Evolutionary conservation across 2,113 vertebrate species (phyloP).

Genomic region (Bungarus multicinctus): DNA sequence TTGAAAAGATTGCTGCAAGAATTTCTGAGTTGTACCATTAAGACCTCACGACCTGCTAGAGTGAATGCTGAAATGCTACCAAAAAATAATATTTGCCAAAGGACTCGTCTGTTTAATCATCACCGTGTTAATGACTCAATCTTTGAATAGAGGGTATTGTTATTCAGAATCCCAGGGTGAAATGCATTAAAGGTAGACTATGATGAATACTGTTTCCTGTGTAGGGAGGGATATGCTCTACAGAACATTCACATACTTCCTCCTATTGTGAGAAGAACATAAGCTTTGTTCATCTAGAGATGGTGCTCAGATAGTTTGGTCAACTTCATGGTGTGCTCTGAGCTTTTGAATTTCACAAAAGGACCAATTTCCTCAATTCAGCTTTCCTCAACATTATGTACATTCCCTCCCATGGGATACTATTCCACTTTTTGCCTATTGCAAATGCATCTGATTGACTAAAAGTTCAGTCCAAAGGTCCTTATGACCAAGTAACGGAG

Average conservation of each 20-base stretch:
- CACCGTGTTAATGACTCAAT: background rate
- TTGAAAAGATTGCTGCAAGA: background rate
- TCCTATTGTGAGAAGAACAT: background rate
- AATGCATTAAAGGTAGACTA: background rate
- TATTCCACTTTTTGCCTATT: background rate
- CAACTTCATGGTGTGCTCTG: background rate
- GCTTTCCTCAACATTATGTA: too few species aligned
- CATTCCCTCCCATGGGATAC: background rate
- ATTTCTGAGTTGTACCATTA: background rate
- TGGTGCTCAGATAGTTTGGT: background rate
- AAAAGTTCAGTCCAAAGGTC: background rate
- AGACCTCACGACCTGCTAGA: background rate
- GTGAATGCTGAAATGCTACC: background rate
- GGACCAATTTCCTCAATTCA: background rate
- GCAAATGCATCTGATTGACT: background rate
- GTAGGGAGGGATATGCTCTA: background rate
- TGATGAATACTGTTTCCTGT: background rate
- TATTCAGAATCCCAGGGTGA: background rate
- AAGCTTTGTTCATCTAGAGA: too few species aligned
- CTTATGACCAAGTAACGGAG: background rate
- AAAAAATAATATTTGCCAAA: background rate
- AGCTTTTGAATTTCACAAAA: background rate
- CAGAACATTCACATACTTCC: background rate
- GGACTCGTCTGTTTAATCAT: background rate
- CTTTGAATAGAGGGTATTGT: background rate